A percentile compares a stretch with the other conserved stretches of the same genome.
These are phyloP conservation scores for Meandrusa payeni DNA, from an alignment of 2,888 invertebrate species.

Conservation along the genomic window DNA sequence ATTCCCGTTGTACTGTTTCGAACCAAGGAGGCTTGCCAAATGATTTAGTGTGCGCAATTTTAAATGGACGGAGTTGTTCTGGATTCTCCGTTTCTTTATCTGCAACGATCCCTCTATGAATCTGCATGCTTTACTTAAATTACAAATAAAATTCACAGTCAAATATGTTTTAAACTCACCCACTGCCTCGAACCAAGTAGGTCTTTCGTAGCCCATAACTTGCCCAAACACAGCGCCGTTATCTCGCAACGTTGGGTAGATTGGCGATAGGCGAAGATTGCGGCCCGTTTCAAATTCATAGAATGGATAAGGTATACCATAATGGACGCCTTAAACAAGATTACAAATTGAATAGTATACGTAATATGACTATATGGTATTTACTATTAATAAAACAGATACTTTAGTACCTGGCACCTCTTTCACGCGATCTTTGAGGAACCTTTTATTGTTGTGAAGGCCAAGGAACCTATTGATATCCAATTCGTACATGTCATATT, in stretches of 20 bases:
- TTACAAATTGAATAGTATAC: constrained; percentile 1
- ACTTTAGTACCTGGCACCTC: constrained; percentile 94
- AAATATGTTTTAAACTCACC: constrained; percentile 44
- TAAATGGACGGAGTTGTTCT: constrained; percentile 66
- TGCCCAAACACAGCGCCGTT: constrained; percentile 97
- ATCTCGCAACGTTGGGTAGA: constrained; percentile 94
- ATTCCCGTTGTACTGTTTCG: constrained; percentile 92
- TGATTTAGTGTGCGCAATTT: constrained; percentile 89
- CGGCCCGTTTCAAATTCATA: constrained; percentile 93
- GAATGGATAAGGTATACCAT: constrained; percentile 90
- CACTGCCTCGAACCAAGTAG: constrained; percentile 90
- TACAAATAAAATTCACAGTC: too few relatives aligned
- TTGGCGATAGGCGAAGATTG: constrained; percentile 95
- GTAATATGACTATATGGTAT: too few relatives aligned
- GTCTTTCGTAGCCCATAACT: constrained; percentile 98
- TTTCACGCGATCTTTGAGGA: constrained; percentile 92
- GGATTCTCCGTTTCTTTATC: constrained; percentile 54
- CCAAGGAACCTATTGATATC: constrained; percentile 95
- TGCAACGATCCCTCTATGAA: too few relatives aligned
- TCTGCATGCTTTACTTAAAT: too few relatives aligned
- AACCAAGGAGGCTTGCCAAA: constrained; percentile 97
- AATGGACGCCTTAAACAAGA: constrained; percentile 82
- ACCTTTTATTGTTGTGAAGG: constrained; percentile 96
- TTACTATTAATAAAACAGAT: too few relatives aligned
- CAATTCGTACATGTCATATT: constrained; percentile 92